These are phyloP conservation scores for Borostomias antarcticus DNA, from an alignment of 2,797 vertebrate genomes.

Conservation along the genomic window DNA sequence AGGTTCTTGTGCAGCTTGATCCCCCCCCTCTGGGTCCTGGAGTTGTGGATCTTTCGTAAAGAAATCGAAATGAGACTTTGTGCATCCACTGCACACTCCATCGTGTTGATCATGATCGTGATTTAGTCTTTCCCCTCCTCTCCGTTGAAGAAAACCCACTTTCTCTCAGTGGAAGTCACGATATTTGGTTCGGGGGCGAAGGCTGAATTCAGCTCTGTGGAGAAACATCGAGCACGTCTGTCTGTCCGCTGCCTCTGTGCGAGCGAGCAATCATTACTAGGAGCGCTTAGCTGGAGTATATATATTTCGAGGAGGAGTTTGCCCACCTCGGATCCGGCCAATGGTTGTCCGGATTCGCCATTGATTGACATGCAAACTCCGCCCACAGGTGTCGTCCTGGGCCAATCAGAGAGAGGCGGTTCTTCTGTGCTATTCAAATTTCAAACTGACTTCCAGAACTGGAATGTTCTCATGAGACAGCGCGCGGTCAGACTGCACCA, in stretches of 20 bases:
- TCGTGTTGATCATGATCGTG: slow-evolving; percentile 73
- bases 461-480: slow-evolving; percentile 72
- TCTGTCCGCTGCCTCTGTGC: slow-evolving; percentile 39
- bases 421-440: slow-evolving; percentile 85
- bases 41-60: slow-evolving; percentile 96
- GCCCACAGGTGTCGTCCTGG: slow-evolving; percentile 37
- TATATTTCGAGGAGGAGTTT: slow-evolving; percentile 66
- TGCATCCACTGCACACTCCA: slow-evolving; percentile 92
- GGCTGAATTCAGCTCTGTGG: slow-evolving; percentile 67
- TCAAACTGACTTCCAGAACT: slow-evolving; percentile 72
- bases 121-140: slow-evolving; percentile 45
- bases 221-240: slow-evolving; percentile 72
- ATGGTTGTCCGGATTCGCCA: slow-evolving; percentile 28
- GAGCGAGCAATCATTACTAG: slow-evolving; percentile 77
- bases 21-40: slow-evolving; percentile 92
- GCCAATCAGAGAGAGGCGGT: slow-evolving; percentile 84
- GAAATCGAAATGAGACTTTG: slow-evolving; percentile 95
- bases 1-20: slow-evolving; percentile 98
- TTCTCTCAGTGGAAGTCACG: slow-evolving; percentile 53
- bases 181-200: slow-evolving; percentile 60
- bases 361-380: slow-evolving; percentile 60
- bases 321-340: slow-evolving; percentile 63
- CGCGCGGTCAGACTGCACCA: neutral
- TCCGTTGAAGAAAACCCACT: slow-evolving; percentile 41
- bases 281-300: slow-evolving; percentile 64